These are phyloP conservation scores for Embiotoca jacksoni DNA, from an alignment of 2,113 vertebrate genomes.

Conservation along the genomic window DNA sequence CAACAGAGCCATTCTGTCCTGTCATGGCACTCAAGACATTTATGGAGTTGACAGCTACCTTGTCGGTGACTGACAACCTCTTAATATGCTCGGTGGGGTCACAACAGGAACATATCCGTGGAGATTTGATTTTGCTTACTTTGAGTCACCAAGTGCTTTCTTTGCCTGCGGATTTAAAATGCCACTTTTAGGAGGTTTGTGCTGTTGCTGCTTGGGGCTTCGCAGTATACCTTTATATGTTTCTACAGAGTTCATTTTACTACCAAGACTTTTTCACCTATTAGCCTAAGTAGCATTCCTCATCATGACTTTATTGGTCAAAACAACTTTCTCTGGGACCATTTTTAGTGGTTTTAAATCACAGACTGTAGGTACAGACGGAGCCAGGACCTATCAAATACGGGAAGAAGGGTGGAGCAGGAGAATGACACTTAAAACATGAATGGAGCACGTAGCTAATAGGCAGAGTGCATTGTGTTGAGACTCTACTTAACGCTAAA, in stretches of 20 bases:
- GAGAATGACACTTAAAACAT: too few relatives aligned
- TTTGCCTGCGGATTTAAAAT: conserved; percentile 19
- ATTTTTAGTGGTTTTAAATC: too few relatives aligned
- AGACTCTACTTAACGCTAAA: too few relatives aligned
- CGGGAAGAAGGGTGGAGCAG: too few relatives aligned
- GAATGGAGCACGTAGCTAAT: too few relatives aligned
- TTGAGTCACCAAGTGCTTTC: not conserved
- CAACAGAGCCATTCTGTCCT: not conserved
- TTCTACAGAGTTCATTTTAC: conserved; percentile 1
- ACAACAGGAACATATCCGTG: conserved; percentile 12
- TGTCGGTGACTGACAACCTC: conserved; percentile 37
- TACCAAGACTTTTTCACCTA: conserved; percentile 9
- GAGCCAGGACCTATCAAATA: too few relatives aligned
- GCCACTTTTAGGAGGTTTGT: not conserved
- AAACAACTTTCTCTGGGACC: too few relatives aligned
- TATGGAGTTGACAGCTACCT: conserved; percentile 23
- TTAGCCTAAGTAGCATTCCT: not conserved
- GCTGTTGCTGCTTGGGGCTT: not conserved
- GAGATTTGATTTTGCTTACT: conserved; percentile 26
- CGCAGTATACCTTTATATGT: not conserved
- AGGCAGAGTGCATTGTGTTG: too few relatives aligned
- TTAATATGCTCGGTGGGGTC: conserved; percentile 37
- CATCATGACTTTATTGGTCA: too few relatives aligned
- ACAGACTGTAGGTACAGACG: too few relatives aligned
- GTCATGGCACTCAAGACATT: conserved; percentile 18